Conservation (phyloP, 2,113 vertebrate species). For the Tragelaphus strepsiceros region DNA sequence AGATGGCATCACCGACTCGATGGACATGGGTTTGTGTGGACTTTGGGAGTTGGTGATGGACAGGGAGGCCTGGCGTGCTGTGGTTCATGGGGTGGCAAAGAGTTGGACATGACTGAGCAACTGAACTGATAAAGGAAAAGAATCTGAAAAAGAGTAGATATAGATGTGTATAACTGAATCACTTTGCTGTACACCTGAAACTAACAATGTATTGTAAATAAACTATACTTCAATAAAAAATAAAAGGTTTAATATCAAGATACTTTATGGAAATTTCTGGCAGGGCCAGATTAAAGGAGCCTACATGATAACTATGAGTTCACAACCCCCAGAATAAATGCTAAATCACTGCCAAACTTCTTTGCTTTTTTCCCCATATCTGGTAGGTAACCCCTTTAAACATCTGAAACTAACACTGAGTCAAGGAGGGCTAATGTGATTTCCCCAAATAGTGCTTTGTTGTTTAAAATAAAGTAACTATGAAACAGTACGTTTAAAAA, state of each 20-base stretch:
- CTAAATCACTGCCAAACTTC: constrained; percentile 49
- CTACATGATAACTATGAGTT: neutral
- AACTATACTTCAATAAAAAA: neutral
- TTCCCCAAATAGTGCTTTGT: constrained; percentile 53
- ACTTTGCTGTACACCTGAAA: neutral
- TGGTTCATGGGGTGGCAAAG: rapidly evolving
- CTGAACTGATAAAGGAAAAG: neutral
- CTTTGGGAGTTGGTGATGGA: neutral
- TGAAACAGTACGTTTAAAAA: neutral
- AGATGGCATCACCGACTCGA: rapidly evolving
- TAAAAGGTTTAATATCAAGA: neutral
- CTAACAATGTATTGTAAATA: neutral
- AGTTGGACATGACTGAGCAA: rapidly evolving
- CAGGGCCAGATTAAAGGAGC: neutral
- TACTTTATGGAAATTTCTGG: neutral
- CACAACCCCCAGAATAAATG: constrained; percentile 44
- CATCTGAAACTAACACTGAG: constrained; percentile 56
- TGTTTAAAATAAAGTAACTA: constrained; percentile 64
- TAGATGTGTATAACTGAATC: neutral
- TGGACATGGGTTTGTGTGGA: neutral
- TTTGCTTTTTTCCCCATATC: constrained; percentile 25
- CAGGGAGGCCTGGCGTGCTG: neutral
- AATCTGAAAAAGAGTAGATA: neutral
- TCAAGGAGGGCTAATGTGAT: constrained; percentile 62
- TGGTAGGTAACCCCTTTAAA: constrained; percentile 33